Base-by-base conservation (phyloP, 2,888 invertebrate species). In the Drosophila putrida region DNA sequence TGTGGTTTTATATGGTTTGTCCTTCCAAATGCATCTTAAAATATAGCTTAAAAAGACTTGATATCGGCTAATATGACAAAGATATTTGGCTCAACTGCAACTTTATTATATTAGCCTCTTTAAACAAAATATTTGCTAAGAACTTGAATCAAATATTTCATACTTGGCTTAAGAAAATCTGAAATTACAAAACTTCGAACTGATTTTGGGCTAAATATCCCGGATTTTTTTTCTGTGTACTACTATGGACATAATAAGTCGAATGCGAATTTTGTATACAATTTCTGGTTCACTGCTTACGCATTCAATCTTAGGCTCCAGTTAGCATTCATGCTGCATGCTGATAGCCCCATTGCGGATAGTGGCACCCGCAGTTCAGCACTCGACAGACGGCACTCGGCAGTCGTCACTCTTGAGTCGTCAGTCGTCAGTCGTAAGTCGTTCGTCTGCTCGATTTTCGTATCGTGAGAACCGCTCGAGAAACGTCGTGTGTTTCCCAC, bases 401-500 rank as follows among this genome's bases (percentile, higher is more conserved):
- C 55, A 62, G 10, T 35, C 60, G 59, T 47, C 63, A 61, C 50
- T 63, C 66, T 38, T 51, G 6, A 54, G 38, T 25, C 53, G 25
- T 28, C 58, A 59, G 50, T 62, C 62, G 44, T 35, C 31, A 31
- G 65, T 63, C 74, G 55, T 65, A 58, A 57, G 62, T 59, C 57
- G 58, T 55, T 61, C 54, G 65, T 79, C 86, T 89, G 88, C 90
- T 88, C 90, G 91, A 90, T 90, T 91, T 91, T 90, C 84, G 78
- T 90, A 92, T 91, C 92, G 92, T 92, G 92, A 91, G 92, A 92
- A 92, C 91, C 90, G 90, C 92, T 91, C 91, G 92, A 80, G 87
- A 57, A 72, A 68, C 92, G 92, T 92, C 92, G 92, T 92, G 92
- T 92, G 92, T 92, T 92, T 92, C 92, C 92, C 92, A 92, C 92